These are phyloP conservation scores for Nemurella pictetii DNA, from an alignment of 2,888 invertebrate species.

Conservation along the genomic window DNA sequence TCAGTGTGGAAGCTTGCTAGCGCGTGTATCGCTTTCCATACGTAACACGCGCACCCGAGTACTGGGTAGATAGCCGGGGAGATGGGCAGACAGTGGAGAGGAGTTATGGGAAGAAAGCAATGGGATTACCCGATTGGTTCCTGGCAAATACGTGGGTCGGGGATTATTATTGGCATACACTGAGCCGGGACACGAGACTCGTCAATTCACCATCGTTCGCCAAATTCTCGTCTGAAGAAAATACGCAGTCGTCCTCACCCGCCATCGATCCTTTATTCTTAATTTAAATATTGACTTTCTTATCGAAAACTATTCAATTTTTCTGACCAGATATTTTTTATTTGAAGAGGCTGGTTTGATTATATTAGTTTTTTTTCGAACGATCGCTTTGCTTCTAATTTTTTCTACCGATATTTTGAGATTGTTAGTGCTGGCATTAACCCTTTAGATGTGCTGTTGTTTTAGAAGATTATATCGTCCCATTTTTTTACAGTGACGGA, in stretches of 20 bases:
- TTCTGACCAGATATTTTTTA: neutral
- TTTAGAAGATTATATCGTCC: neutral
- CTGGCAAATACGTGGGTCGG: neutral
- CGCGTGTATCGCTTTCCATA: neutral
- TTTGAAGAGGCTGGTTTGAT: neutral
- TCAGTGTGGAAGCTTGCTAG: neutral
- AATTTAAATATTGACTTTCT: neutral
- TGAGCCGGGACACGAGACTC: neutral
- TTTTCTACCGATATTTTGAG: too few species aligned
- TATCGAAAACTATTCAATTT: neutral
- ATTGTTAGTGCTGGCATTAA: too few species aligned
- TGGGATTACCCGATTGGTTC: neutral
- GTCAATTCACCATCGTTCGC: neutral
- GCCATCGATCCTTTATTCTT: neutral
- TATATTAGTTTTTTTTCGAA: neutral
- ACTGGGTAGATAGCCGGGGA: too few species aligned
- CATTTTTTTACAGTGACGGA: too few species aligned
- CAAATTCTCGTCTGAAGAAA: neutral
- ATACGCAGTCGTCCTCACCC: neutral
- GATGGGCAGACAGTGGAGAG: neutral
- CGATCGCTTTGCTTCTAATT: too few species aligned
- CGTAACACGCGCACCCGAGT: too few species aligned
- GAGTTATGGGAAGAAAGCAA: neutral
- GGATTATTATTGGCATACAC: neutral
- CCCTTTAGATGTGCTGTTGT: too few species aligned